Conservation (phyloP, 2,113 vertebrate species). For the Cygnus buccinator region DNA sequence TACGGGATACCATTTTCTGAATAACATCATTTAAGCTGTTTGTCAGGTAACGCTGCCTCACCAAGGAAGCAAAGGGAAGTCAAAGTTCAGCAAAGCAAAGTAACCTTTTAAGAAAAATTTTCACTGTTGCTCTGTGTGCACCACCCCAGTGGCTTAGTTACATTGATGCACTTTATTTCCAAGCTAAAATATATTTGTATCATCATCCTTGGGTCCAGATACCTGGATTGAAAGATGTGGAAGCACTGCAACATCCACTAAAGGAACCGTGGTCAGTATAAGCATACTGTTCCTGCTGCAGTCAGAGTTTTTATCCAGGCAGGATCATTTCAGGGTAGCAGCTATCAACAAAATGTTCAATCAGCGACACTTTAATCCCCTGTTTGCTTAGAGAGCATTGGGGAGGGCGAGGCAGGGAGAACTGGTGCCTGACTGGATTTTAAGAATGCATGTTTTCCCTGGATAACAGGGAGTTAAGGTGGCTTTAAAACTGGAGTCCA, state of each 20-base stretch:
- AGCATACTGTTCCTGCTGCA: background rate
- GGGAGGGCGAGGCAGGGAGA: background rate
- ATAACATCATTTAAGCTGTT: background rate
- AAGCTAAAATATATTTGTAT: background rate
- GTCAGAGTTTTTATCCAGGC: background rate
- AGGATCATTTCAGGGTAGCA: background rate
- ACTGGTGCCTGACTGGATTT: background rate
- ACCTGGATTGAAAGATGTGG: background rate
- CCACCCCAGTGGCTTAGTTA: background rate
- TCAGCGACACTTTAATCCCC: background rate
- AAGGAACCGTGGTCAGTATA: background rate
- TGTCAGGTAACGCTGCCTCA: background rate
- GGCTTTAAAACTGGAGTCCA: background rate
- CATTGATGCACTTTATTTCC: background rate
- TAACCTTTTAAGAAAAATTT: background rate
- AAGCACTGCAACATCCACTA: background rate
- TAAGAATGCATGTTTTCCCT: background rate
- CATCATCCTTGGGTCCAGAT: background rate
- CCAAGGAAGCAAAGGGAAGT: background rate
- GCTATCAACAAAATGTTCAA: rapidly evolving
- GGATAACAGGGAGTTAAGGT: background rate
- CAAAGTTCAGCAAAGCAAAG: background rate
- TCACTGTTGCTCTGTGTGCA: background rate
- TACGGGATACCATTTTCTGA: background rate
- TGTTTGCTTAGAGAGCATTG: background rate